Percentiles rank a stretch among this genome's conserved stretches.
phyloP scores from a whole-genome alignment of 2,888 invertebrate species.

The Cheiracanthium punctorium region DNA sequence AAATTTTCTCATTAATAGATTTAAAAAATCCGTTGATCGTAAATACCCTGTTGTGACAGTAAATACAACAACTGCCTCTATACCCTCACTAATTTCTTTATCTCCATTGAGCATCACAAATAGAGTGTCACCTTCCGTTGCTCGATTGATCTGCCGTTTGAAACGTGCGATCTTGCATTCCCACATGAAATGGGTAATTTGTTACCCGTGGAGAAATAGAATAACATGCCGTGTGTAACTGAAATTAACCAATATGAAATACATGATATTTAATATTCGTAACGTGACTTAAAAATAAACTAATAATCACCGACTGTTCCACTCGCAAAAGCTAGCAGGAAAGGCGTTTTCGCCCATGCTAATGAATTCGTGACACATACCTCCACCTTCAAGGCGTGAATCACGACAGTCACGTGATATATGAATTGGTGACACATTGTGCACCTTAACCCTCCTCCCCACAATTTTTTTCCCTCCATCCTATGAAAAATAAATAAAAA shows the following conservation, averaged over 20 bases:
- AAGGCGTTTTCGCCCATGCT: constrained; percentile 56
- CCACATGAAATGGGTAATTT: neutral
- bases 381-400: constrained; percentile 64
- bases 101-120: too few species aligned
- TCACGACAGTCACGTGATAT: constrained; percentile 51
- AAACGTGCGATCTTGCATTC: neutral
- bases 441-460: too few species aligned
- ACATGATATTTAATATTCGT: constrained; percentile 15
- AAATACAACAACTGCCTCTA: too few species aligned
- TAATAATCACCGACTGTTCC: constrained; percentile 10
- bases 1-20: too few species aligned
- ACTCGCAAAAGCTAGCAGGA: constrained; percentile 32
- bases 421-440: constrained; percentile 59
- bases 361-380: constrained; percentile 62
- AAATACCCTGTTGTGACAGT: too few species aligned
- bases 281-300: constrained; percentile 42
- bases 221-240: neutral
- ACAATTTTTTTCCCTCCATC: constrained; percentile 20
- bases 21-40: too few species aligned
- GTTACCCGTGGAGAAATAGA: neutral
- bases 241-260: neutral
- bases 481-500: constrained; percentile 30
- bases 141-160: neutral
- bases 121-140: too few species aligned
- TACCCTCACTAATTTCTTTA: too few species aligned